A percentile compares a stretch with the other conserved stretches of the same genome.
Evolutionary conservation across 2,888 invertebrate species (phyloP).

Genomic region (Clostera curtula): DNA sequence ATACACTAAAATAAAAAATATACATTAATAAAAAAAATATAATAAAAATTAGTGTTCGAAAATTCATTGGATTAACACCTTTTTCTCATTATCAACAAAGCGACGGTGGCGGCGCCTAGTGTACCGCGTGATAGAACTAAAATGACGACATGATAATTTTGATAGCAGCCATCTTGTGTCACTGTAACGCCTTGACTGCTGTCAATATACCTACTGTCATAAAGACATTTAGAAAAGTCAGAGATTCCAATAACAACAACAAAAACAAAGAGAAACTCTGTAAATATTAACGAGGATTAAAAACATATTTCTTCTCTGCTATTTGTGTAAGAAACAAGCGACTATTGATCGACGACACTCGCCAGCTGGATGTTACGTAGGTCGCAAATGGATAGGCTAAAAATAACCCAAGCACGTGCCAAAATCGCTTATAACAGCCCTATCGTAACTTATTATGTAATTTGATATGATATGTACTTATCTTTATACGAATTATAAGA

Average conservation of each 20-base stretch:
- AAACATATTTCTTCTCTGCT: constrained; percentile 5
- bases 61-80: not conserved
- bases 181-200: constrained; percentile 49
- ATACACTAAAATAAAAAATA: too few species aligned
- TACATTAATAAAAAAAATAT: too few species aligned
- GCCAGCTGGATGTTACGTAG: constrained; percentile 27
- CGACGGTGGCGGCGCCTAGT: constrained; percentile 43
- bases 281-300: constrained; percentile 2
- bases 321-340: constrained; percentile 6
- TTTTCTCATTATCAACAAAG: constrained; percentile 31
- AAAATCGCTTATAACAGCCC: constrained; percentile 20
- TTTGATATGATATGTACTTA: constrained; percentile 4
- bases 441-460: constrained; percentile 18
- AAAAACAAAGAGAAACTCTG: constrained; percentile 46
- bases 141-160: constrained; percentile 18
- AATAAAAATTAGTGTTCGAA: not conserved
- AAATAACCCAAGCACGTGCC: constrained; percentile 65
- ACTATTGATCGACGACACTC: constrained; percentile 37
- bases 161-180: constrained; percentile 53
- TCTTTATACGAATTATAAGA: constrained; percentile 1
- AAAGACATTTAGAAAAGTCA: constrained; percentile 61
- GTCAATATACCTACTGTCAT: constrained; percentile 68
- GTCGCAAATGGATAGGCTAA: constrained; percentile 38
- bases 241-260: constrained; percentile 56
- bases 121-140: constrained; percentile 49